Evolutionary conservation across 2,888 invertebrate species (phyloP), one percentile per base, ranked within the genome.

Genomic region (Schizotus pectinicornis): DNA sequence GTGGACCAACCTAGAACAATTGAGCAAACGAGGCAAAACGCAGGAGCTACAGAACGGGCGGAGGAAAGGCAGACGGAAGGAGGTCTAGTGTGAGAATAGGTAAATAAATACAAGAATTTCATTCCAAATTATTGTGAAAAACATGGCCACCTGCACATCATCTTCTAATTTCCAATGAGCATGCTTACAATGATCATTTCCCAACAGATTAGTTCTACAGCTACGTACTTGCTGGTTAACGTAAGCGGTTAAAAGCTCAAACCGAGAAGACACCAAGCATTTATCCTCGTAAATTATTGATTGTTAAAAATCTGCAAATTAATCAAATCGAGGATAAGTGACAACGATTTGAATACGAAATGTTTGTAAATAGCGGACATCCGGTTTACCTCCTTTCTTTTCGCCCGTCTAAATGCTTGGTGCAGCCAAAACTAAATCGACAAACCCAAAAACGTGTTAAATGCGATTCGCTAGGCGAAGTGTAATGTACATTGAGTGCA

Each of bases 31-130:
- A 22, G 22, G 22, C 22, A 22, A 22, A 22, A 22, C 22, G 22
- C 8, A 46, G 39, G 53, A 46, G 14, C 30, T 30, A 41, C 22
- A 14, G 9, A 38, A 34, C 9, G 46, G 46, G 46, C 38, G 33
- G 35, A 30, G 36, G 14, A 34, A 39, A 34, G 31, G 34, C n/a
- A 34, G 31, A 41, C n/a, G 7, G 31, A 36, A 47, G 46, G 33
- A 46, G 34, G 14, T 32, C 7, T 13, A 46, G 38, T 34, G 11
- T 14, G 12, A 47, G 41, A 41, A 48, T 41, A 41, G 38, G 34
- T 8, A 42, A 55, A 34, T 8, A 42, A 55, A 35, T 31, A 31
- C 9, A 42, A 56, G 55, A 55, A 55, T 55, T 55, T 48, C 55
- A 55, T 48, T 55, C 55, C 43, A 51, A 35, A 11, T 35, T 35